Base-by-base conservation (phyloP, 2,113 vertebrate genomes). In the Heterocephalus glaber region DNA sequence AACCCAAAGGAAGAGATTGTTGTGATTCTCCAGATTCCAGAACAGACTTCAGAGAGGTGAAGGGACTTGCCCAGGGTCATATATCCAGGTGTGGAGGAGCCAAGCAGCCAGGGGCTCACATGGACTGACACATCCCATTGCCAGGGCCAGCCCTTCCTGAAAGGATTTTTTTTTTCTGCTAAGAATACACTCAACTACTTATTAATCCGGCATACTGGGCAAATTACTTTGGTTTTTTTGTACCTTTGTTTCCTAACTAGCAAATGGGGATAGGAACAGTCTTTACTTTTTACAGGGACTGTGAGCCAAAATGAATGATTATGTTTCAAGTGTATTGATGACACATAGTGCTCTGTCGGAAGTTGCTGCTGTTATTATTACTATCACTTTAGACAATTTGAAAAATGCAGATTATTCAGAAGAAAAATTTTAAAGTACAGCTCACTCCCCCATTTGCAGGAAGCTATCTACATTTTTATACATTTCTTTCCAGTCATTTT, bases 401-500 rank as follows among this genome's bases (percentile, higher is more conserved):
- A 63, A 90, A 95, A 68, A 76, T 52, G 72, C 14, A 84, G 22
- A 77, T 47, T 79, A 79, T 19, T 68, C 35, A 58, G 41, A 79
- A 86, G 38, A 35, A 60, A 89, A 63, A 47, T 26, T 44, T 14
- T 52, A 89, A 84, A 89, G 74, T 54, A 35, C 9, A 17, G 38
- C 87, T 81, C 58, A 58, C 24, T 84, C 16, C 22, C 22, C 41
- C 26, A 58, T 28, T 56, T 24, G 79, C 52, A 83, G 66, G 44
- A 16, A 44, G 52, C 41, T 44, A 58, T 61, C 41, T 86, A 80
- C 41, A 56, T 80, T 86, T 52, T 60, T 13, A 77, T 79, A 52
- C 20, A 80, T 63, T 94, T 83, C n/a, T 41, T 60, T 41, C 49
- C n/a, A 60, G 5, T 92, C 38, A 83, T 72, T 83, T 70, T 92